Conservation (phyloP, 1,140 invertebrate species). For the Drosophila bifasciata region DNA sequence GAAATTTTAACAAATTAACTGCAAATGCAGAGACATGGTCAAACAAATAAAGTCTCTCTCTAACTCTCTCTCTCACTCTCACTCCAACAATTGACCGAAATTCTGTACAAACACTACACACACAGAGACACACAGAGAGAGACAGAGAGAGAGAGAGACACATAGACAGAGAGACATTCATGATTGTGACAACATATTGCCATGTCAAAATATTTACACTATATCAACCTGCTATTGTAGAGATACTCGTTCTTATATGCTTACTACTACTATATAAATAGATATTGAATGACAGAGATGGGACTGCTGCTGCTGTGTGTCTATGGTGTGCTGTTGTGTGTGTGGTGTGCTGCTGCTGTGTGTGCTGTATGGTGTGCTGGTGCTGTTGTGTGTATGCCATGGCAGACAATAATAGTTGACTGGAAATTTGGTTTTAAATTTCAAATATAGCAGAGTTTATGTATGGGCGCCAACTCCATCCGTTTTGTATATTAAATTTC, state of each 20-base stretch:
- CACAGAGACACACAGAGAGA: constrained; percentile 22
- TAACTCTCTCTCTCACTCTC: constrained; percentile 44
- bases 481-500: constrained; percentile 69
- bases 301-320: no score
- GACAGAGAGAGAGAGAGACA: no score
- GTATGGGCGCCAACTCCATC: constrained; percentile 27
- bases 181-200: constrained; percentile 66
- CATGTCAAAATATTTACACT: constrained; percentile 80
- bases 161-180: no score
- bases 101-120: constrained; percentile 36
- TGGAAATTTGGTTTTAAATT: constrained; percentile 71
- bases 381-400: no score
- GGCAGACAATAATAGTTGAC: constrained; percentile 39
- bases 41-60: constrained; percentile 65
- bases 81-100: constrained; percentile 36
- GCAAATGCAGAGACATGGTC: constrained; percentile 59
- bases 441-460: constrained; percentile 59
- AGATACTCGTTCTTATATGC: no score
- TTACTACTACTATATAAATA: constrained; percentile 7
- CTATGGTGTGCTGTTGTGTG: no score
- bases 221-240: constrained; percentile 59
- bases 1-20: constrained; percentile 81
- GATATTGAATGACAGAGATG: not conserved
- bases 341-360: no score
- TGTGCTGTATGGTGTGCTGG: no score